Evolutionary conservation across 2,797 vertebrate species (phyloP), one percentile per base, ranked within the genome.

Genomic region (Perodicticus potto): DNA sequence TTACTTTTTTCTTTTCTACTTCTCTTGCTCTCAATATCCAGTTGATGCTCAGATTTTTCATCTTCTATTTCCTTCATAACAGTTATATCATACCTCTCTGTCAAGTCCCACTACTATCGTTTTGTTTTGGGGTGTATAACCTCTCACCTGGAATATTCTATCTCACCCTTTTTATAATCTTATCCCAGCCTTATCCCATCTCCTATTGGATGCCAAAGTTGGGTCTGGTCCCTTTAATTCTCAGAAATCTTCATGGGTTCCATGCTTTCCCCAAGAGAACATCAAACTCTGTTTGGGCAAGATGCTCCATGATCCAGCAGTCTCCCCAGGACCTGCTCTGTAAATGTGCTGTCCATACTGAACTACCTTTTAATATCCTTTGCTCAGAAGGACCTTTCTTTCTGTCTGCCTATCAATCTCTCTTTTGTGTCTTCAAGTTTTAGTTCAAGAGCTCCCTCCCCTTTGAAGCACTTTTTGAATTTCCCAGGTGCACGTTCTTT

Each of bases 361-460:
- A 69, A 16, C 57, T 49, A 49, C 37, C 27, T 49, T n/a, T n/a
- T 72, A 65, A 19, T 32, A 25, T 59, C 27, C 20, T 74, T 13
- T 84, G 23, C 12, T 49, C 32, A 17, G 34, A 70, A 93, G 61
- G 29, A 45, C 67, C 43, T 86, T 69, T 86, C 22, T 67, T 84
- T 55, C 37, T 65, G 16, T 72, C 17, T 76, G 53, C 49, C 37
- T 90, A 4, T 72, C 37, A 76, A 0, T 85, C 12, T 91, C 7
- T 74, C 32, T 83, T 5, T 53, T 72, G 32, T 77, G 78, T 69
- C 69, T 93, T 85, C 27, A 89, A 63, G 49, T 86, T 89, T 89
- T 78, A 94, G 6, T 57, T 89, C 34, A 55, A 91, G 32, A 83
- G 43, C 45, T 57, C 61, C 14, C 13, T 96, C 27, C 14, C 45